These are phyloP conservation scores for Griposia aprilina DNA, from an alignment of 2,888 invertebrate genomes.

Conservation along the genomic window DNA sequence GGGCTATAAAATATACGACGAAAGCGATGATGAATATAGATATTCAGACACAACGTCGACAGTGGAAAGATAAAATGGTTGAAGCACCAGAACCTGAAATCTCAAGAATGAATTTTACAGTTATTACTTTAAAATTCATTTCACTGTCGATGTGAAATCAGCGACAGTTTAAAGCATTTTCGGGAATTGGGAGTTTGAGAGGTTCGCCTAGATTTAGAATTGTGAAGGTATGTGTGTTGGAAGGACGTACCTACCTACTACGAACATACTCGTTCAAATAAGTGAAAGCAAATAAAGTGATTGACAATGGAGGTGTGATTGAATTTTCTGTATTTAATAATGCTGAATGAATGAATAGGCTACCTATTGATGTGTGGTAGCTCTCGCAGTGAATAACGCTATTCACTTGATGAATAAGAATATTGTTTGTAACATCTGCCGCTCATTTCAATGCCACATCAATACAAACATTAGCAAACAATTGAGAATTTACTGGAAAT, in stretches of 20 bases:
- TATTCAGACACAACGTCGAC: slow-evolving; percentile 21
- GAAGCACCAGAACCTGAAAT: no score
- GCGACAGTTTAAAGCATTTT: neutral
- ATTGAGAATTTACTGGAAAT: slow-evolving; percentile 17
- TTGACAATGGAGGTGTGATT: neutral
- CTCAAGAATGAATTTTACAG: no score
- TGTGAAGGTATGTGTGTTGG: neutral
- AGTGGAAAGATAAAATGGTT: no score
- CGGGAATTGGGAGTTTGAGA: neutral
- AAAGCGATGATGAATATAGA: slow-evolving; percentile 10
- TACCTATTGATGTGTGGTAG: no score
- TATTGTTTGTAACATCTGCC: neutral
- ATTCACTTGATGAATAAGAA: neutral
- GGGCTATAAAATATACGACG: slow-evolving; percentile 24
- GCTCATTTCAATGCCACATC: slow-evolving; percentile 11
- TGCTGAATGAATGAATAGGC: no score
- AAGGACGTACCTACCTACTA: neutral
- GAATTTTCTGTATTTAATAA: neutral
- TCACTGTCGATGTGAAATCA: slow-evolving; percentile 23
- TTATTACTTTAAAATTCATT: no score
- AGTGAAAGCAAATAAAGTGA: neutral
- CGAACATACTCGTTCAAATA: neutral
- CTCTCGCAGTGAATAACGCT: no score
- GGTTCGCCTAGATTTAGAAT: slow-evolving; percentile 6
- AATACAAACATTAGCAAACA: neutral